phyloP scores from a whole-genome alignment of 2,888 invertebrate species.

The Phortica okadai region DNA sequence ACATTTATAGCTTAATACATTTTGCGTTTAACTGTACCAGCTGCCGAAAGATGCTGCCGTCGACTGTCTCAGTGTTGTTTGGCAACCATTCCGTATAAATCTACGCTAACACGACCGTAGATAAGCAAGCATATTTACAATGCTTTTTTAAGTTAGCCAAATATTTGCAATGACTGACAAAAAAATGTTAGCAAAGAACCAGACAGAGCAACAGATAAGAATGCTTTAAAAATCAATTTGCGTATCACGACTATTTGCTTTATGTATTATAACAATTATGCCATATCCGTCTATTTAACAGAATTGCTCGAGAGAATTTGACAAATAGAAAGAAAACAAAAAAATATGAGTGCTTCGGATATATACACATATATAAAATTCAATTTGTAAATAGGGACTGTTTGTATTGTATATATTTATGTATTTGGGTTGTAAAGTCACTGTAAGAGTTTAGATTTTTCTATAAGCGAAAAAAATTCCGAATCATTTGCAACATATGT shows the following conservation, averaged over 20 bases:
- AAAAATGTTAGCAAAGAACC: too few relatives aligned
- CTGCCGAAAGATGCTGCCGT: not conserved
- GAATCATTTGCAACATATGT: too few relatives aligned
- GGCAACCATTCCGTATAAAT: not conserved
- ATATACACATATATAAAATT: too few relatives aligned
- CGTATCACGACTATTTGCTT: conserved; percentile 18
- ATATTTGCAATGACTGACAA: conserved; percentile 11
- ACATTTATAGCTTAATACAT: conserved; percentile 3
- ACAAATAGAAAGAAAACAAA: too few relatives aligned
- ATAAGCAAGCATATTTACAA: not conserved
- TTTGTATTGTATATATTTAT: too few relatives aligned
- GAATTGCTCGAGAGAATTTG: too few relatives aligned
- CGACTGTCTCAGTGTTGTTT: not conserved
- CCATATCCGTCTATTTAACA: too few relatives aligned
- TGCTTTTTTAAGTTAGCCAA: conserved; percentile 6
- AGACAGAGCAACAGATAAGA: not conserved
- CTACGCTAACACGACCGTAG: conserved; percentile 10
- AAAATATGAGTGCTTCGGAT: too few relatives aligned
- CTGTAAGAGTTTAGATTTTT: too few relatives aligned
- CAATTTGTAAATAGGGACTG: too few relatives aligned
- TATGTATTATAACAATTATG: not conserved
- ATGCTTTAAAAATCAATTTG: not conserved
- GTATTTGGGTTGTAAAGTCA: too few relatives aligned
- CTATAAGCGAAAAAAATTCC: too few relatives aligned
- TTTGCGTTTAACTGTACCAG: conserved; percentile 26